Base-by-base conservation (phyloP, 2,888 invertebrate genomes). In the Crepidodera aurea region DNA sequence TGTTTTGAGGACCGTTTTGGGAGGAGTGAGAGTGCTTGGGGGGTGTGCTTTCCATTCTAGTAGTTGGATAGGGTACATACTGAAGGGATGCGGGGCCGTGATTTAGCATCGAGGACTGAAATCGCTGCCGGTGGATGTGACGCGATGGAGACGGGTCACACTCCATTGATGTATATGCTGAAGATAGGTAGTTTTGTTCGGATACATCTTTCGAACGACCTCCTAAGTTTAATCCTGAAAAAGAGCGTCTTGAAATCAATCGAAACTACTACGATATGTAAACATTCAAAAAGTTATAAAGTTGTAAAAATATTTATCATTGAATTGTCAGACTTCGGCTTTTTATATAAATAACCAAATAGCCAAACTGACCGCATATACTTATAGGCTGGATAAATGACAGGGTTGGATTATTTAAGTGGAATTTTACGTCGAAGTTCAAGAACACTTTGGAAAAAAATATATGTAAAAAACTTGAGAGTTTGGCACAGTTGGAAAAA, bases 141-240 rank as follows among this genome's bases (percentile, higher is more conserved):
- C 67, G 65, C 77, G 83, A 82, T 63, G 83, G 84, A 56, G 89
- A 88, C 69, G 88, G 87, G 79, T 90, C 90, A 84, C 93, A 93
- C 75, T 93, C 92, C 90, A 93, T 93, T 71, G 90, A 88, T 69
- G 78, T 64, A 71, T 70, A 70, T 71, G 73, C 67, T 73, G 74
- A 69, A 67, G 72, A 68, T 69, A 74, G 73, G 53, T 59, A 65
- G 16, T 58, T 64, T 58, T 78, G 78, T 57, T 75, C 74, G 67
- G 73, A 71, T 76, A 79, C 65, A 64, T 79, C 77, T 74, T 78
- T 74, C 69, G 78, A 78, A 79, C 83, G 75, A 72, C 80, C 79
- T 77, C 81, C 75, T 77, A 82, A 77, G 75, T 81, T 82, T 77
- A 82, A 79, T 78, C 82, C 82, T 82, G 76, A 44, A 44, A 44